Percentiles rank a stretch among this genome's conserved stretches.
These are phyloP conservation scores for Pelecanus crispus DNA, from an alignment of 2,113 vertebrate genomes.

Conservation along the genomic window DNA sequence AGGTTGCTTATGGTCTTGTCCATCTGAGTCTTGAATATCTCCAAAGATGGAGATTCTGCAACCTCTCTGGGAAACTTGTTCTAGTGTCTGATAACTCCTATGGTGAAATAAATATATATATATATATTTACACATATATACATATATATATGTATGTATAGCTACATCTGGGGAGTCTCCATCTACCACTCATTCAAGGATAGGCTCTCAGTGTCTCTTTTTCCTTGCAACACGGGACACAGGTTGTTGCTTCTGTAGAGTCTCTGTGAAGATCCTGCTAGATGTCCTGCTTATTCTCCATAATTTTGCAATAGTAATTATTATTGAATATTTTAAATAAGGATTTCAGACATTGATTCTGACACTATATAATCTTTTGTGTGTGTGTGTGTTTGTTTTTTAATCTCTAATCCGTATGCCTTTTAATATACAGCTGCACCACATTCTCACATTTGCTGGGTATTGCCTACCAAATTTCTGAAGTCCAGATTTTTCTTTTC, in stretches of 20 bases:
- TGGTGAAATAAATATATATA: too few species aligned
- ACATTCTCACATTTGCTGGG: not conserved
- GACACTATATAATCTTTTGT: not conserved
- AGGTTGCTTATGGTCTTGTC: not conserved
- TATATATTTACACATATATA: too few species aligned
- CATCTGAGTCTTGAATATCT: not conserved
- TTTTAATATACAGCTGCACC: not conserved
- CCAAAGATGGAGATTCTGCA: not conserved
- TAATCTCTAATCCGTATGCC: not conserved
- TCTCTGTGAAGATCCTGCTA: not conserved
- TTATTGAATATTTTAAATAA: not conserved
- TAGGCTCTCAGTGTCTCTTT: not conserved
- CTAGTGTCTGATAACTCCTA: not conserved
- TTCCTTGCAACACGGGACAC: not conserved
- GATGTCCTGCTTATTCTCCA: not conserved
- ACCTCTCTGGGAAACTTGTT: not conserved
- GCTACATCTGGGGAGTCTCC: not conserved
- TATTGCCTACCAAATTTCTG: not conserved
- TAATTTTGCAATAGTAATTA: not conserved
- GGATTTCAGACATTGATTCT: not conserved
- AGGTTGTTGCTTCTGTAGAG: not conserved
- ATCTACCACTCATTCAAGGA: not conserved
- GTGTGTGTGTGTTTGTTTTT: not conserved
- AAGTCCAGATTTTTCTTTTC: not conserved
- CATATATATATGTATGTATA: too few species aligned